Conservation (phyloP, 2,113 vertebrate species). For the Porphyrio hochstetteri region DNA sequence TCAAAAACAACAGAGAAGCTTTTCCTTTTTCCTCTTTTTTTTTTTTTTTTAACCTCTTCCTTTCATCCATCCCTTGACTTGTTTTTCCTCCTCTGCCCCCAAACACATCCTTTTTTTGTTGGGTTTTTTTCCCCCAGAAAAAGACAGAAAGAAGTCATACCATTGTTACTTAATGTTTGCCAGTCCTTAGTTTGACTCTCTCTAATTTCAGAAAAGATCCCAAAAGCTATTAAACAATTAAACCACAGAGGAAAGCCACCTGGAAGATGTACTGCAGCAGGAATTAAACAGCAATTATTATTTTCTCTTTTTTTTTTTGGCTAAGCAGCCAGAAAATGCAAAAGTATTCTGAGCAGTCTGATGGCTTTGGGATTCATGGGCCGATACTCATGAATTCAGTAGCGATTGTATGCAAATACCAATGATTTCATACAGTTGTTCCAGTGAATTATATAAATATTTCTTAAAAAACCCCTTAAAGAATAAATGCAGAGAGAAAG, state of each 20-base stretch:
- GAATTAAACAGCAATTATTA: neutral
- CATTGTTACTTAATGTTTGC: neutral
- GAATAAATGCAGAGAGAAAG: constrained; percentile 5
- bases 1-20: neutral
- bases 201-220: constrained; percentile 9
- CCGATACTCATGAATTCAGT: neutral
- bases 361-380: neutral
- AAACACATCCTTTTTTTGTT: neutral
- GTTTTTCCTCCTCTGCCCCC: neutral
- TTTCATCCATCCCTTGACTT: neutral
- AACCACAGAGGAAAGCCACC: constrained; percentile 13
- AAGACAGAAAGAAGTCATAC: neutral
- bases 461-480: neutral
- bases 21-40: neutral
- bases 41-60: neutral
- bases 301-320: neutral
- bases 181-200: neutral
- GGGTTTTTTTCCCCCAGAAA: neutral
- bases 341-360: neutral
- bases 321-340: neutral
- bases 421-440: neutral
- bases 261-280: neutral
- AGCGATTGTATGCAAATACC: neutral
- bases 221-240: neutral
- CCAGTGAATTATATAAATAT: neutral